Conservation (phyloP, 1,140 invertebrate genomes). For the Cydia splendana region DNA sequence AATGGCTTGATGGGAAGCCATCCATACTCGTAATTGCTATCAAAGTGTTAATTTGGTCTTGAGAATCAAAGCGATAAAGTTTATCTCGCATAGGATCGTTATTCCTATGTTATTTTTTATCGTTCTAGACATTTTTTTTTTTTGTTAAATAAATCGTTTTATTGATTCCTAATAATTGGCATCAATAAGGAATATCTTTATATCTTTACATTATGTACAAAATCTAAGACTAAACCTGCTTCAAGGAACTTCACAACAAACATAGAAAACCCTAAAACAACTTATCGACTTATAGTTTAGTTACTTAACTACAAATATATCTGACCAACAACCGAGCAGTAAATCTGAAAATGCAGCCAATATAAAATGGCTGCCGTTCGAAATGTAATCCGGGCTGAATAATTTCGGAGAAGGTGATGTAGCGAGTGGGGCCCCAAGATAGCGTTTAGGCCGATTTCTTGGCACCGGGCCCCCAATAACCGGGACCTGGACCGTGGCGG, state of each 20-base stretch:
- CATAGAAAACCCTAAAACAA: too few species aligned
- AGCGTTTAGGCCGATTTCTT: constrained; percentile 38
- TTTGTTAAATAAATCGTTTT: too few species aligned
- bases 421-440: constrained; percentile 33
- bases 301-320: neutral
- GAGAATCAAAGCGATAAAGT: neutral
- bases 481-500: neutral
- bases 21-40: neutral
- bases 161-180: too few species aligned
- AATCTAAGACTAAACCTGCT: too few species aligned
- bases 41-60: neutral
- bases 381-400: constrained; percentile 27
- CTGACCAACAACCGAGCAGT: neutral
- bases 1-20: neutral
- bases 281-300: neutral
- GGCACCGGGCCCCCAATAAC: constrained; percentile 33
- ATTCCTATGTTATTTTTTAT: too few species aligned
- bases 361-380: constrained; percentile 14
- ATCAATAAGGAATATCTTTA: too few species aligned
- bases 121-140: too few species aligned
- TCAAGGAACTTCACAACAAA: too few species aligned
- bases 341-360: constrained; percentile 27
- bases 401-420: constrained; percentile 34
- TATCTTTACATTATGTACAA: too few species aligned
- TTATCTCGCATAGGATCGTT: too few species aligned